Conservation (phyloP, 2,113 vertebrate genomes). For the Hydropotes inermis region DNA sequence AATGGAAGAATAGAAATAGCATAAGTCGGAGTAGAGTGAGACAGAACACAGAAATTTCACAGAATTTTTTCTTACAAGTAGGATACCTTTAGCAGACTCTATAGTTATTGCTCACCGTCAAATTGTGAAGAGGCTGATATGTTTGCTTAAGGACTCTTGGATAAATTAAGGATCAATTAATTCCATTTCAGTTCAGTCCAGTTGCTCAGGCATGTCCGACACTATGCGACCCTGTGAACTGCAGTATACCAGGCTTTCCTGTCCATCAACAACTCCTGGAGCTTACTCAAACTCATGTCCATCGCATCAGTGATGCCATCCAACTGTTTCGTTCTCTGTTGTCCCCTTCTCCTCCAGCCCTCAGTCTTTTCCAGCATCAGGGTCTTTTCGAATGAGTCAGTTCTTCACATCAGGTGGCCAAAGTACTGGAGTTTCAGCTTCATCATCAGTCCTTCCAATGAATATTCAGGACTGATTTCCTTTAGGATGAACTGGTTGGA, state of each 20-base stretch:
- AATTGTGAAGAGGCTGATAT: background rate
- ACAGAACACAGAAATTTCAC: background rate
- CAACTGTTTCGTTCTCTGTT: background rate
- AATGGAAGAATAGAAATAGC: background rate
- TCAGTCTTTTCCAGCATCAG: background rate
- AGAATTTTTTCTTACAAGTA: background rate
- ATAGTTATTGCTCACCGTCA: background rate
- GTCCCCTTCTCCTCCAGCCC: accelerated
- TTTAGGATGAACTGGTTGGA: background rate
- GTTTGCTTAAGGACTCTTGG: background rate
- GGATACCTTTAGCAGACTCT: background rate
- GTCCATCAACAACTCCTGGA: background rate
- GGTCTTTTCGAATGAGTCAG: background rate
- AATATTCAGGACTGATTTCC: background rate
- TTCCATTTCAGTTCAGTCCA: background rate
- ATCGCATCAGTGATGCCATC: accelerated
- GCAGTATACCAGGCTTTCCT: background rate
- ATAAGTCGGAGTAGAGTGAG: background rate
- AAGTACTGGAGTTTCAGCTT: background rate
- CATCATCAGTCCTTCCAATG: background rate
- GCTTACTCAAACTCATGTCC: background rate
- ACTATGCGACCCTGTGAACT: background rate
- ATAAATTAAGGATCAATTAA: background rate
- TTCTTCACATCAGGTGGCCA: background rate
- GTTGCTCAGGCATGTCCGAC: accelerated